Base-by-base conservation (phyloP, 2,797 vertebrate species). In the Myotis myotis region DNA sequence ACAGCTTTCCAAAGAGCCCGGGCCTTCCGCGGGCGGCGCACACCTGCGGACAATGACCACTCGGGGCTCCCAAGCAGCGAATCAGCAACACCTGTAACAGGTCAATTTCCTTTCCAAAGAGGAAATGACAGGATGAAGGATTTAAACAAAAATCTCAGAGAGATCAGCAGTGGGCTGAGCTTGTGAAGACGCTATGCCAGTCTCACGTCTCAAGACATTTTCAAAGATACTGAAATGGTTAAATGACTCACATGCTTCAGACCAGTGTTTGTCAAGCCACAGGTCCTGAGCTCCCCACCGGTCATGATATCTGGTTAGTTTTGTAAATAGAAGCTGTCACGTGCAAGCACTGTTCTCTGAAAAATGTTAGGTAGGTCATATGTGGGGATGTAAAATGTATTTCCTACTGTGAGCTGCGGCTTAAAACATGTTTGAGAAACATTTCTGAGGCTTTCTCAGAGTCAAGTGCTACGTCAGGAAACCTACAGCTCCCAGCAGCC, bases 1-100 rank as follows among this genome's bases (percentile, higher is more conserved):
- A 15, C 13, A 2, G 70, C 49, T n/a, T 76, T 38, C 6, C 22
- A 20, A 6, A 38, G 60, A 15, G 38, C 0, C 0, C 13, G n/a
- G 36, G n/a, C 6, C 62, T 7, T 68, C 30, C 0, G 0, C 2
- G 1, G 16, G 60, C 30, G 0, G 25, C 1, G 0, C 19, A 1
- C 8, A 4, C 20, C 30, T 3, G 62, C 2, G 0, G 28, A 6
- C 41, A 36, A 7, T 6, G 28, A 68, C 20, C 1, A 2, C 36
- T 23, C 1, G 0, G n/a, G 20, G 55, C 12, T 4, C 38, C n/a
- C 0, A 5, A 6, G 47, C 25, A 0, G 20, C 6, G 17, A 30
- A 25, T n/a, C 0, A 41, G 55, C 41, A 20, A 19, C 0, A 6
- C 25, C 76, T 72, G 70, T 12, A 22, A 64, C 1, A 5, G 2